Conservation (phyloP, 2,113 vertebrate genomes). For the Hemicordylus capensis region DNA sequence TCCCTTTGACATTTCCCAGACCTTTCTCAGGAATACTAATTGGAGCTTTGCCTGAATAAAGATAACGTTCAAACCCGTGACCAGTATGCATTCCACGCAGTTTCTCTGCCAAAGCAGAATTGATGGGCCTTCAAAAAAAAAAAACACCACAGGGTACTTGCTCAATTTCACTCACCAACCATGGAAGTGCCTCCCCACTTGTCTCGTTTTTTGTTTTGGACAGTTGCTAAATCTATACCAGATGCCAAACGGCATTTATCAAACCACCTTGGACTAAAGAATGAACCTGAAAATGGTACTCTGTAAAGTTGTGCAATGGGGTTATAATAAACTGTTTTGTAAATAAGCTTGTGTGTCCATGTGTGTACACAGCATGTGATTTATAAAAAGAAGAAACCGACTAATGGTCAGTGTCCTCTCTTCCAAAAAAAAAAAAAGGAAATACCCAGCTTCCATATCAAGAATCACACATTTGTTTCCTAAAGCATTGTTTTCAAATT, state of each 20-base stretch:
- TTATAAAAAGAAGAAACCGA: neutral
- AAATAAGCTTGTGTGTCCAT: slow-evolving; percentile 36
- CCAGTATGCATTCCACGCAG: slow-evolving; percentile 17
- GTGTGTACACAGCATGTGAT: too few relatives aligned
- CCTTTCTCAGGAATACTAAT: slow-evolving; percentile 80
- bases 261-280: slow-evolving; percentile 23
- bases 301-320: slow-evolving; percentile 77
- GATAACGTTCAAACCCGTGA: slow-evolving; percentile 30
- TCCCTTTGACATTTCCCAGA: slow-evolving; percentile 35
- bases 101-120: slow-evolving; percentile 1
- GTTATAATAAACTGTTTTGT: slow-evolving; percentile 79
- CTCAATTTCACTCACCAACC: slow-evolving; percentile 69
- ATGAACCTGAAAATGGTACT: slow-evolving; percentile 7
- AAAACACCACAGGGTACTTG: slow-evolving; percentile 77
- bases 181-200: slow-evolving; percentile 79
- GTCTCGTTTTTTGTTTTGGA: slow-evolving; percentile 71
- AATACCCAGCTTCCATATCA: neutral
- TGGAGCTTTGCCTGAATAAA: slow-evolving; percentile 51
- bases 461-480: neutral
- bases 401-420: neutral
- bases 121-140: slow-evolving; percentile 71
- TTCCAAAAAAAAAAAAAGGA: neutral
- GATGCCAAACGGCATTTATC: slow-evolving; percentile 5
- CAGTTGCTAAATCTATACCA: slow-evolving; percentile 46
- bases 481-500: too few relatives aligned